phyloP scores from a whole-genome alignment of 2,797 vertebrate species.

The Aeoliscus strigatus region DNA sequence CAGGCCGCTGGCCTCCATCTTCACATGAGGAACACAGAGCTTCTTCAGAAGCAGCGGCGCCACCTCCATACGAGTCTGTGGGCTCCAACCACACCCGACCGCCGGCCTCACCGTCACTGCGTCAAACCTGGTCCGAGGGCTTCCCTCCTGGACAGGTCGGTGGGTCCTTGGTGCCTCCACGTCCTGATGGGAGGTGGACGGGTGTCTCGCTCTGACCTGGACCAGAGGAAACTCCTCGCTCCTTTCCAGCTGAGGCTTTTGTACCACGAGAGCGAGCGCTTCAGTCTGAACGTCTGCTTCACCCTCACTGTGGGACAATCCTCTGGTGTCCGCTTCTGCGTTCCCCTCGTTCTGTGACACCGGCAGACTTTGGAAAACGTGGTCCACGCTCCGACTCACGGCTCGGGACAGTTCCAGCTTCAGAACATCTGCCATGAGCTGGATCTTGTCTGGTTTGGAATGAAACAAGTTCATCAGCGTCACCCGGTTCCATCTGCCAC shows the following conservation, averaged over 20 bases:
- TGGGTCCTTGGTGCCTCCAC: constrained; percentile 48
- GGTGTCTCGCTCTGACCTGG: too few species aligned
- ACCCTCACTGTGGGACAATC: constrained; percentile 1
- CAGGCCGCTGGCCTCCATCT: constrained; percentile 52
- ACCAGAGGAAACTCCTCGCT: too few species aligned
- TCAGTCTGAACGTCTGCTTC: constrained; percentile 54
- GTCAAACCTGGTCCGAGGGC: constrained; percentile 21
- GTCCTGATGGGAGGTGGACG: too few species aligned
- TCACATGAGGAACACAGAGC: constrained; percentile 58
- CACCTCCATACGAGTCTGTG: constrained; percentile 42
- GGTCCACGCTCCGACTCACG: constrained; percentile 77
- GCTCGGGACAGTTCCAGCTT: constrained; percentile 77
- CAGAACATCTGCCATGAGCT: constrained; percentile 72
- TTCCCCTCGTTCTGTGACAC: constrained; percentile 30
- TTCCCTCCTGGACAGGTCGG: constrained; percentile 5
- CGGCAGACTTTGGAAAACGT: constrained; percentile 73
- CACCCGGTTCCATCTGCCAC: constrained; percentile 43
- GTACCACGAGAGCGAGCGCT: constrained; percentile 56
- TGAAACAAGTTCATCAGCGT: constrained; percentile 25
- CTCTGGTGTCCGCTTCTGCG: background rate
- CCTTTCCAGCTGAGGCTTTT: constrained; percentile 45
- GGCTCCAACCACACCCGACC: constrained; percentile 47
- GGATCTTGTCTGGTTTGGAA: constrained; percentile 47
- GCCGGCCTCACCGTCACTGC: constrained; percentile 61
- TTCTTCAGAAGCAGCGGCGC: constrained; percentile 40